Evolutionary conservation across 2,888 invertebrate species (phyloP), one percentile per base, ranked within the genome.

Genomic region (Clusia tigrina): DNA sequence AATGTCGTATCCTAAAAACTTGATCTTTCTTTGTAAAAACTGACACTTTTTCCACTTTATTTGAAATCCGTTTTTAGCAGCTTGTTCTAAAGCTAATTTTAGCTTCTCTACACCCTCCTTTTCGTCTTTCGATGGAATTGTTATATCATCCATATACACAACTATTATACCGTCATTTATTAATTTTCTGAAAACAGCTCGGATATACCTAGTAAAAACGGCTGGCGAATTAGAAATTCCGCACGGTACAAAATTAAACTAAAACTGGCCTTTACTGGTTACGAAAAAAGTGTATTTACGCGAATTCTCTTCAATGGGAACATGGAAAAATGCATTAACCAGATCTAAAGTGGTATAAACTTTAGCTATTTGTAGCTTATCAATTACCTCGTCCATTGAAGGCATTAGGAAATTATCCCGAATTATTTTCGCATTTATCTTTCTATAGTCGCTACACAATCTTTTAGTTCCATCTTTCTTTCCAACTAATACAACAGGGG

Each of bases 41-140:
- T 68, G 66, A 10, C 65, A 68, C 22, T 67, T 69, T n/a, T 58
- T 26, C 66, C 66, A 71, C 32, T 55, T 63, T 1, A 71, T 67
- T 2, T 46, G 26, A 2, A 68, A 17, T 3, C 65, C 67, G 26
- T 61, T 18, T 25, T 20, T 22, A 9, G 17, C 55, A 15, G 67
- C 61, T 2, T 65, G 54, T 5, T 42, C 3, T 10, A 69, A 20
- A 17, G 69, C 63, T 9, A 5, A 54, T 56, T 58, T 37, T 1
- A 59, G 18, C 10, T 53, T 59, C 22, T 17, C 6, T 3, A 53
- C 10, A 9, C 59, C 59, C 24, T 59, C 53, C 1, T 52, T n/a
- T 17, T 17, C 53, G 24, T 38, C 24, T 23, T 24, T 5, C 2
- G 38, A 6, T 37, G 53, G 59, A 2, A 53, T 59, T 5, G 42